These are phyloP conservation scores for Chelidonichthys spinosus DNA, from an alignment of 2,797 vertebrate species.

Conservation along the genomic window DNA sequence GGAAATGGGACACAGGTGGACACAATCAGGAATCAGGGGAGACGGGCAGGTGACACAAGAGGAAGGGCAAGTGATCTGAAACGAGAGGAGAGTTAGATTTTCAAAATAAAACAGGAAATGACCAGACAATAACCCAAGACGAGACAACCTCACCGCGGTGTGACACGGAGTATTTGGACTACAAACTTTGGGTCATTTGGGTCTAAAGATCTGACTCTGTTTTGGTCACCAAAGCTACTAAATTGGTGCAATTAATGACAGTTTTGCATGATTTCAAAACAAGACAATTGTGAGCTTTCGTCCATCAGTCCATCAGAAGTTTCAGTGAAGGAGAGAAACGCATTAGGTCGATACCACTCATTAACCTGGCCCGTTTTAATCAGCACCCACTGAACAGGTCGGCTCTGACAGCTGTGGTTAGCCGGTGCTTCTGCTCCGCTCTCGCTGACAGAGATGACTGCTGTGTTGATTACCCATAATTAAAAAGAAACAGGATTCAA, in stretches of 20 bases:
- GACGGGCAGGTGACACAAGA: no score
- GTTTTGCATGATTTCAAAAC: not conserved
- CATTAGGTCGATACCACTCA: constrained; percentile 64
- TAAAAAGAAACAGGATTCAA: constrained; percentile 55
- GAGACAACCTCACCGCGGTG: no score
- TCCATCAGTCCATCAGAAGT: constrained; percentile 12
- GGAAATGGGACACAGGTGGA: no score
- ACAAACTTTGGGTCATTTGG: not conserved
- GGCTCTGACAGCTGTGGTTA: constrained; percentile 58
- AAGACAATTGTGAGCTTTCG: not conserved
- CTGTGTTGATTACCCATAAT: constrained; percentile 67
- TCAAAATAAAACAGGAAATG: no score
- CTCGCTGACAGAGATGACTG: constrained; percentile 55
- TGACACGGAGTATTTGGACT: not conserved
- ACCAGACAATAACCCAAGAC: no score
- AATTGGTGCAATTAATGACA: not conserved
- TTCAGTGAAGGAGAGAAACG: constrained; percentile 21
- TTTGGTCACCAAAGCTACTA: not conserved
- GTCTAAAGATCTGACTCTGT: not conserved
- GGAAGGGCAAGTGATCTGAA: no score
- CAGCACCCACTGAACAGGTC: constrained; percentile 44
- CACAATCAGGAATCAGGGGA: no score
- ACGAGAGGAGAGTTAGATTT: no score
- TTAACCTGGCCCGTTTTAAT: constrained; percentile 63
- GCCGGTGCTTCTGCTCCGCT: constrained; percentile 39